A percentile compares a stretch with the other conserved stretches of the same genome.
Evolutionary conservation across 1,140 invertebrate species (phyloP).

Genomic region (Aporrectodea caliginosa): DNA sequence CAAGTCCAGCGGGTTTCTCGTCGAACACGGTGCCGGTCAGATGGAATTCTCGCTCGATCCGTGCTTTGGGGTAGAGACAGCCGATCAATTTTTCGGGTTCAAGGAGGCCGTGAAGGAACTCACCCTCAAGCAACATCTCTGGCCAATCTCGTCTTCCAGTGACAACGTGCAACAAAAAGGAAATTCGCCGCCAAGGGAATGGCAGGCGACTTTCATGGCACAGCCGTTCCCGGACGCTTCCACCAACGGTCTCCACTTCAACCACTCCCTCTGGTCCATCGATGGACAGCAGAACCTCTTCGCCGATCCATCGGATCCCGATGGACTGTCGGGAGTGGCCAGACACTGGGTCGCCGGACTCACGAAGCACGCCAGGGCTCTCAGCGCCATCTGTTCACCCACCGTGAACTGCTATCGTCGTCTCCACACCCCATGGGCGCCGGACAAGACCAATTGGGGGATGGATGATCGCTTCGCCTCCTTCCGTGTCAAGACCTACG

Average conservation of each 20-base stretch:
- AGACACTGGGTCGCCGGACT: slow-evolving; percentile 34
- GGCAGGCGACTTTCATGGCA: slow-evolving; percentile 37
- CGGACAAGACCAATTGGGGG: slow-evolving; percentile 29
- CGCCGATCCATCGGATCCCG: slow-evolving; percentile 15
- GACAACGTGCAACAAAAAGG: background rate
- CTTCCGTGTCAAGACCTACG: slow-evolving; percentile 29
- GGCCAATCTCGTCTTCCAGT: too few relatives aligned
- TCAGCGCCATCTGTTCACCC: slow-evolving; percentile 29
- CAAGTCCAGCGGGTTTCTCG: slow-evolving; percentile 3
- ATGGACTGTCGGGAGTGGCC: slow-evolving; percentile 30
- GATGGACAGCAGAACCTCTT: slow-evolving; percentile 27
- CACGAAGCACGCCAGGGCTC: slow-evolving; percentile 29
- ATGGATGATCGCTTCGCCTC: slow-evolving; percentile 27
- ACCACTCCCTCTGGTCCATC: slow-evolving; percentile 28
- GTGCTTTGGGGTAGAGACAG: slow-evolving; percentile 11
- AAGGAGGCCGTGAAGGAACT: slow-evolving; percentile 29
- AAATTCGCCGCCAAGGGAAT: slow-evolving; percentile 2
- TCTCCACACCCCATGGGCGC: slow-evolving; percentile 25
- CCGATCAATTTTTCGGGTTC: slow-evolving; percentile 17
- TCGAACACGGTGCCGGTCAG: slow-evolving; percentile 29
- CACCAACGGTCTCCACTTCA: slow-evolving; percentile 34
- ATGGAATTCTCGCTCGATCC: slow-evolving; percentile 22
- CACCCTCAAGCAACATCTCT: too few relatives aligned
- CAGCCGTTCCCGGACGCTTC: slow-evolving; percentile 11
- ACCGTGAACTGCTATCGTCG: slow-evolving; percentile 36